Base-by-base conservation (phyloP, 2,888 invertebrate species). In the Drosophila fulvimacula region DNA sequence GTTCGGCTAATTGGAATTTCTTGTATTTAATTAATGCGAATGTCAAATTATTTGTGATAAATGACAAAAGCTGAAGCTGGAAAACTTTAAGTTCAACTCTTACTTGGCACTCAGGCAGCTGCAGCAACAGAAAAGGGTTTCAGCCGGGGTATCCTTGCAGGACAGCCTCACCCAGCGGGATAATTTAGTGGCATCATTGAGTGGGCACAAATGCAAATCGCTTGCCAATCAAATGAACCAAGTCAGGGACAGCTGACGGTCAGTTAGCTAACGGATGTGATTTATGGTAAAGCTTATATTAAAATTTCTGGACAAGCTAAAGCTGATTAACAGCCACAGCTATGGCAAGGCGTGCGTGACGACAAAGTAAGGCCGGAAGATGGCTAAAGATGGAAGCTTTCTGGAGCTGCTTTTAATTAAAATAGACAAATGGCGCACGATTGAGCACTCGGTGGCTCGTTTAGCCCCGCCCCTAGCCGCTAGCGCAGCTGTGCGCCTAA, bases 341-440 rank as follows among this genome's bases (percentile, higher is more conserved):
- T 39, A 48, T n/a, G 38, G 44, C 53, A 49, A 51, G 48, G 57
- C 81, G 81, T 81, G 81, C 81, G 83, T 81, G 83, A 73, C 67
- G 73, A 65, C 58, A 42, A 36, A 51, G 57, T 4, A 17, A n/a
- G 36, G 32, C 13, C 2, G 6, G 24, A n/a, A 39, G 48, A 52
- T 21, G n/a, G 55, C 58, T 51, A 21, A 27, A 68, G 59, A 57
- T 53, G 55, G 41, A 11, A 57, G 48, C 42, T 51, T 68, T 60
- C 64, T 61, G 78, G 59, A 63, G 69, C 69, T 73, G 58, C 77
- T 83, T 83, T 84, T 84, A 84, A 84, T 84, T 84, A 84, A 84
- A 84, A 86, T 86, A 84, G 83, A 84, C 83, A 84, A 84, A 84
- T 84, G 87, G 84, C 83, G 83, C 83, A 84, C 83, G 83, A 84